A percentile compares a stretch with the other conserved stretches of the same genome.
These are phyloP conservation scores for Leucoraja ocellata DNA, from an alignment of 2,797 vertebrate species.

Conservation along the genomic window DNA sequence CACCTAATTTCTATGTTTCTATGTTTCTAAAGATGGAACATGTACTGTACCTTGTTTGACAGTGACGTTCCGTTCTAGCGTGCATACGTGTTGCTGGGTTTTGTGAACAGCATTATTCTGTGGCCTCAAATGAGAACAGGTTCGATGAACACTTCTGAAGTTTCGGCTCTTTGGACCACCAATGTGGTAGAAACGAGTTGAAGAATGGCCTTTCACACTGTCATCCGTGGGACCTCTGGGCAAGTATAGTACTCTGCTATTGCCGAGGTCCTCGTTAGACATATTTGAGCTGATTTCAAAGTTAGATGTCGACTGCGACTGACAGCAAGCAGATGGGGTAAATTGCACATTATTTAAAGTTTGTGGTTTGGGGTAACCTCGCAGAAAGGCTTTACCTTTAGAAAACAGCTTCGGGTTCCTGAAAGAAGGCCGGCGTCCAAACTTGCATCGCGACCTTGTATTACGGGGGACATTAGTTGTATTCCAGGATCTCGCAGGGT, in stretches of 20 bases:
- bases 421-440: background rate
- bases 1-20: too few relatives aligned
- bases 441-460: background rate
- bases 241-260: background rate
- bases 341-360: background rate
- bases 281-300: background rate
- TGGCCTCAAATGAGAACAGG: constrained; percentile 1
- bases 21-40: too few relatives aligned
- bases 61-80: background rate
- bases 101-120: background rate
- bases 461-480: background rate
- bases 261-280: background rate
- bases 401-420: background rate
- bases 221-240: background rate
- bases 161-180: background rate
- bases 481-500: background rate
- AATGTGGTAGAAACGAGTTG: background rate
- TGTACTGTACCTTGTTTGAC: background rate
- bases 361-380: background rate
- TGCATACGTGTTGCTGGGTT: background rate
- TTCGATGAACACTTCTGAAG: background rate
- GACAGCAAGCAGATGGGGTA: background rate
- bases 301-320: background rate
- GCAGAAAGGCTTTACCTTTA: background rate
- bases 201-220: background rate